A percentile compares a stretch with the other conserved stretches of the same genome.
These are phyloP conservation scores for Cossypha polioptera DNA, from an alignment of 2,797 vertebrate genomes.

Conservation along the genomic window DNA sequence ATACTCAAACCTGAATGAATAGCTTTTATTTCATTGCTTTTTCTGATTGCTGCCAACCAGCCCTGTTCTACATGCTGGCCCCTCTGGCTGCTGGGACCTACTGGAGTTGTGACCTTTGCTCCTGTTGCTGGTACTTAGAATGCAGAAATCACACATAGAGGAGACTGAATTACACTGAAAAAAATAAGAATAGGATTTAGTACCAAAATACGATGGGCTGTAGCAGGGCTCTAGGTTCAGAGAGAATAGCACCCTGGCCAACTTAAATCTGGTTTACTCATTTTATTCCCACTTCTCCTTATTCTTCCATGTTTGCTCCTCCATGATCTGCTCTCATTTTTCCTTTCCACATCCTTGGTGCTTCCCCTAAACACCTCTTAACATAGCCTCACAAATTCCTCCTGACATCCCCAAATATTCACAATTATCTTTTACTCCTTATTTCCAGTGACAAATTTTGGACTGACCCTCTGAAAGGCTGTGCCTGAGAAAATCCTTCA, in stretches of 20 bases:
- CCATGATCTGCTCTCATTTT: not conserved
- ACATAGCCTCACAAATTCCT: not conserved
- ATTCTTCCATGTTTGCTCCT: not conserved
- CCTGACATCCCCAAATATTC: not conserved
- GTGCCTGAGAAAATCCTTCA: not conserved
- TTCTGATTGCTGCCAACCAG: not conserved
- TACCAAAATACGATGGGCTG: not conserved
- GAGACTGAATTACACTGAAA: not conserved
- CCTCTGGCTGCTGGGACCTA: too few species aligned
- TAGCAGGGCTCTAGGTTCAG: not conserved
- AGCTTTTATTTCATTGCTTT: too few species aligned
- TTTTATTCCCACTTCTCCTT: not conserved
- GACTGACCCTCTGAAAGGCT: not conserved
- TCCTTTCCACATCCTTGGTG: not conserved
- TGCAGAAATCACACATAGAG: not conserved
- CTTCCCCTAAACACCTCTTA: not conserved
- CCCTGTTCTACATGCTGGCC: not conserved
- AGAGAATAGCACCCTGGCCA: not conserved
- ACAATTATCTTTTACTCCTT: not conserved
- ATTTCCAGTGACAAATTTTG: not conserved
- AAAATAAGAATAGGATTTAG: not conserved
- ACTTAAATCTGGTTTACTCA: not conserved
- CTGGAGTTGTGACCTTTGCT: rapidly evolving
- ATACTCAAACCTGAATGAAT: not conserved
- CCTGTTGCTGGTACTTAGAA: not conserved